Evolutionary conservation across 1,140 invertebrate genomes (phyloP).

Genomic region (Neotoxoptera formosana): DNA sequence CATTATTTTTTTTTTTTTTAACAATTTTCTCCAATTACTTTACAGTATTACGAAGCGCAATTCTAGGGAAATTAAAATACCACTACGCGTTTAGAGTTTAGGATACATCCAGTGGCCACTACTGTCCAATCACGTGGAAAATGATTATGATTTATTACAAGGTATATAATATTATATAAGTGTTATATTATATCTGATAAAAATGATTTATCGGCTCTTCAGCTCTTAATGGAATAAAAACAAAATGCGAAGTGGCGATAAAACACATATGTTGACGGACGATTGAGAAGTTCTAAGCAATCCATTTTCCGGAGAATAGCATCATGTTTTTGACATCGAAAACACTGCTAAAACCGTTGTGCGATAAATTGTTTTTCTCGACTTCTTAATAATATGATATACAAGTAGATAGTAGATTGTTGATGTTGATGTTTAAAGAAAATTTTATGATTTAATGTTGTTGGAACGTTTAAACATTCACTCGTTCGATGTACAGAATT

Average conservation of each 20-base stretch:
- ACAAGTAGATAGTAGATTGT: background rate
- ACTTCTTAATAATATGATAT: background rate
- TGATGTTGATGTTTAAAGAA: background rate
- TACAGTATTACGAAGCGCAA: background rate
- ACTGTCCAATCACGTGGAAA: background rate
- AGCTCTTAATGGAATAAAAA: slow-evolving; percentile 26
- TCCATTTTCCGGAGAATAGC: background rate
- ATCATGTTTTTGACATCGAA: slow-evolving; percentile 7
- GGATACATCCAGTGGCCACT: background rate
- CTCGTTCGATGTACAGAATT: background rate
- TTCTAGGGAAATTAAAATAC: background rate
- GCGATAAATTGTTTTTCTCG: background rate
- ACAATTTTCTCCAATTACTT: background rate
- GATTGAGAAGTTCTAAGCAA: slow-evolving; percentile 32
- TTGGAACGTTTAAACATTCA: background rate
- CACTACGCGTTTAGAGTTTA: background rate
- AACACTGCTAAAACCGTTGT: background rate
- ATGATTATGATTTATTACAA: slow-evolving; percentile 26
- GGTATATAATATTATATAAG: background rate
- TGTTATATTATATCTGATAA: slow-evolving; percentile 24
- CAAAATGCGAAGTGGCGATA: slow-evolving; percentile 13
- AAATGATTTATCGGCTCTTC: slow-evolving; percentile 15
- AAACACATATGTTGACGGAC: slow-evolving; percentile 6
- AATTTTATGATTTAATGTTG: background rate
- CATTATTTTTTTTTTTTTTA: background rate